phyloP scores from a whole-genome alignment of 2,113 vertebrate species.

The Sorex fumeus region DNA sequence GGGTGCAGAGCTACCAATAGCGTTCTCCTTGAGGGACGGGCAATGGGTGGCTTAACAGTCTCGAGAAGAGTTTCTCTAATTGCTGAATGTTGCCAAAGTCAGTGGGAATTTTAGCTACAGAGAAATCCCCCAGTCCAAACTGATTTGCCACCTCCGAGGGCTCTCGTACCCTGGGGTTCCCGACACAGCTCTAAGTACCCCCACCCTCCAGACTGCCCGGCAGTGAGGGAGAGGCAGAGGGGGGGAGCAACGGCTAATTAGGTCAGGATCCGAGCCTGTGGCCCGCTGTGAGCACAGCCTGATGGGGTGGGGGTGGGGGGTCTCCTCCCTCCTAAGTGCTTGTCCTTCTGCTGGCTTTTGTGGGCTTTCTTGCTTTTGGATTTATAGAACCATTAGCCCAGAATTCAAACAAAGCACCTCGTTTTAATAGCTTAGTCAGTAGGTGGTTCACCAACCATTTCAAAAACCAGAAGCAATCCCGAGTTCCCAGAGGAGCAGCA shows the following conservation, averaged over 20 bases:
- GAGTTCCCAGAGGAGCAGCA: conserved; percentile 77
- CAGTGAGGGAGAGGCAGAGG: too few relatives aligned
- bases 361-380: conserved; percentile 34
- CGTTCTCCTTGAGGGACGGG: too few relatives aligned
- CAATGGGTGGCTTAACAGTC: too few relatives aligned
- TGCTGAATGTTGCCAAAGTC: neutral
- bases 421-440: conserved; percentile 76
- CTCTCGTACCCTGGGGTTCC: conserved; percentile 3
- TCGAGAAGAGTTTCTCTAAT: neutral
- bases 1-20: too few relatives aligned
- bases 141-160: conserved; percentile 16
- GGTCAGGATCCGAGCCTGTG: neutral
- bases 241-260: conserved; percentile 32
- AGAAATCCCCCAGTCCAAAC: conserved; percentile 28
- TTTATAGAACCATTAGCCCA: conserved; percentile 66
- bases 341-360: neutral
- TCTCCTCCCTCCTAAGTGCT: neutral
- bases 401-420: conserved; percentile 63
- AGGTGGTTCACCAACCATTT: conserved; percentile 70
- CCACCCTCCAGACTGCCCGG: neutral
- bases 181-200: conserved; percentile 11
- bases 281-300: neutral
- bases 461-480: conserved; percentile 55
- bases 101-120: conserved; percentile 7
- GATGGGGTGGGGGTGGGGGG: neutral